phyloP scores from a whole-genome alignment of 2,888 invertebrate genomes.

The Chelonus formosanus region DNA sequence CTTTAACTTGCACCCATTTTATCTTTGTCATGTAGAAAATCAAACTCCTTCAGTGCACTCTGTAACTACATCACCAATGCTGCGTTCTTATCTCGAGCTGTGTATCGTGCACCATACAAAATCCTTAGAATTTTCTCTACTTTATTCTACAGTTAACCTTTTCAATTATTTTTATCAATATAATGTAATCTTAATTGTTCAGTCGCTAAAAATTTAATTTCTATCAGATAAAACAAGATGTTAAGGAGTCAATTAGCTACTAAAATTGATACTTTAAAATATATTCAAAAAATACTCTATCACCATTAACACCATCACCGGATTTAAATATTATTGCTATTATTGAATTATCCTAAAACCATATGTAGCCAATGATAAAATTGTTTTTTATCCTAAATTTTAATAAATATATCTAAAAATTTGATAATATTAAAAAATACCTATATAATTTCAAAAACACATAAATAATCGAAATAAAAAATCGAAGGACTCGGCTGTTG shows the following conservation, averaged over 20 bases:
- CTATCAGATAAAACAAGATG: too few species aligned
- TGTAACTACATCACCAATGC: slow-evolving; percentile 72
- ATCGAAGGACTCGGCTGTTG: too few species aligned
- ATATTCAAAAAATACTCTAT: slow-evolving; percentile 2
- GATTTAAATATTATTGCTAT: background rate
- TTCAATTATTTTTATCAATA: too few species aligned
- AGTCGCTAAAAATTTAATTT: too few species aligned
- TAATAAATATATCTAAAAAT: too few species aligned
- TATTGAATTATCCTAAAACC: too few species aligned
- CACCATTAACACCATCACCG: slow-evolving; percentile 34
- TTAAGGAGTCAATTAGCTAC: too few species aligned
- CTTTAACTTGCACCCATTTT: slow-evolving; percentile 68
- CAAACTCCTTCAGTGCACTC: slow-evolving; percentile 86
- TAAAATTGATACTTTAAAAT: background rate
- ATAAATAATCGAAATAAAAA: too few species aligned
- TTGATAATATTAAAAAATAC: too few species aligned
- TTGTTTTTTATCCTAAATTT: too few species aligned
- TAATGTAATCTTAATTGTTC: background rate
- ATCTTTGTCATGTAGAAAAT: slow-evolving; percentile 87
- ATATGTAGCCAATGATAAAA: background rate
- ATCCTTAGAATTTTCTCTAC: background rate
- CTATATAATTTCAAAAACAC: too few species aligned
- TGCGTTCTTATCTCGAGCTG: slow-evolving; percentile 52
- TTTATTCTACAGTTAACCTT: too few species aligned
- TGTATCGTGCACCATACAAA: background rate